Percentiles rank a stretch among this genome's conserved stretches.
phyloP scores from a whole-genome alignment of 1,140 invertebrate genomes.

The Octopus sinensis region DNA sequence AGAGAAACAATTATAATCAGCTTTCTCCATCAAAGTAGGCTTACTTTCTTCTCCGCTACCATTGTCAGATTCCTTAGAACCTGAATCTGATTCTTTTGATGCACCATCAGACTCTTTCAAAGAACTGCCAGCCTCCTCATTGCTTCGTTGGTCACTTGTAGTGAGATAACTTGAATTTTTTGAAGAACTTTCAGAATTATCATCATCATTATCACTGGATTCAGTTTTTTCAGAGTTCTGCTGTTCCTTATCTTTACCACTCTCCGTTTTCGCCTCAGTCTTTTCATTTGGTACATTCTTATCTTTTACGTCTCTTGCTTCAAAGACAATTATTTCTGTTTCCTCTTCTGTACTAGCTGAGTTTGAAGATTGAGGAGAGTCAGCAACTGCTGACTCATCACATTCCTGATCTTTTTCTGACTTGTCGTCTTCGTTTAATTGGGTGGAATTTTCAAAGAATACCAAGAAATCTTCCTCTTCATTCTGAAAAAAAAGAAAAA shows the following conservation, averaged over 20 bases:
- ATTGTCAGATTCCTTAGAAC: conserved; percentile 17
- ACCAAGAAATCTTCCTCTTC: conserved; percentile 38
- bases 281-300: background rate
- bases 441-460: conserved; percentile 21
- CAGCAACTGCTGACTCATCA: background rate
- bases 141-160: conserved; percentile 39
- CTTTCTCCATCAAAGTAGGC: background rate
- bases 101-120: conserved; percentile 37
- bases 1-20: conserved; percentile 16
- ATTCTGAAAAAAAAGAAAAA: conserved; percentile 27
- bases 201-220: conserved; percentile 18
- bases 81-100: conserved; percentile 14
- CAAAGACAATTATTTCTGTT: background rate
- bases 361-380: background rate
- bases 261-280: background rate
- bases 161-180: conserved; percentile 36
- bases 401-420: conserved; percentile 25
- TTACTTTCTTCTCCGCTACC: conserved; percentile 10
- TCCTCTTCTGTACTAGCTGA: background rate
- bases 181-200: conserved; percentile 29
- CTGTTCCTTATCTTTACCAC: background rate
- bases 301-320: background rate
- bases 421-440: conserved; percentile 17
- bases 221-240: background rate
- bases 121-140: conserved; percentile 39